Base-by-base conservation (phyloP, 2,797 vertebrate genomes). In the Selene dorsalis region DNA sequence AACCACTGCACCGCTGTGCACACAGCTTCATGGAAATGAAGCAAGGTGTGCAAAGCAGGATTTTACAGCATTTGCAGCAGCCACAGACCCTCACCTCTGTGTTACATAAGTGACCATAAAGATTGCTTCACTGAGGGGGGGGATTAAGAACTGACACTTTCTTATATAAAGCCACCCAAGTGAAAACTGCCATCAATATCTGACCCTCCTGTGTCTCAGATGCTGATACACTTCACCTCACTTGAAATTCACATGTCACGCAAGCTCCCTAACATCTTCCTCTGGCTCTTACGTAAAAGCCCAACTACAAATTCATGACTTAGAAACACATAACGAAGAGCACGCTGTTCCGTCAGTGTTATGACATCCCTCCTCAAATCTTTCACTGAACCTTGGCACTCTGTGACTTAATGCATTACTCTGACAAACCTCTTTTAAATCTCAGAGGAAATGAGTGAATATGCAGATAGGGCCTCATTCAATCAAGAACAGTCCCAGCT, bases 221-320 rank as follows among this genome's bases (percentile, higher is more conserved):
- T 61, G 47, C 67, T 53, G 57, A 47, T 48, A 65, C 50, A 59
- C 53, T 72, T 75, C 65, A 60, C 8, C 60, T 56, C 35, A 65
- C 66, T 70, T 56, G 22, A 82, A 63, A 64, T 73, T 14, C 68
- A 71, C 77, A 59, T 64, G 57, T 79, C 87, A 87, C 4, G 39
- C 39, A 59, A 71, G 26, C 81, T 83, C 58, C 69, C 41, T 13
- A 72, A 57, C 50, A 30, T 80, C 52, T 73, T 65, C 39, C 55
- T 80, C 66, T 59, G 76, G 64, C 77, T 80, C 61, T 88, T 88
- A 87, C 35, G 73, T 86, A 86, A 89, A 89, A 73, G 58, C 62
- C 62, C 38, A 35, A 39, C 55, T 60, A 14, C 57, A 71, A 84
- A 82, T 76, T 50, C 43, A 77, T 69, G 63, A 75, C 59, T 79